Conservation (phyloP, 2,888 invertebrate genomes). For the Schrankia costaestrigalis region DNA sequence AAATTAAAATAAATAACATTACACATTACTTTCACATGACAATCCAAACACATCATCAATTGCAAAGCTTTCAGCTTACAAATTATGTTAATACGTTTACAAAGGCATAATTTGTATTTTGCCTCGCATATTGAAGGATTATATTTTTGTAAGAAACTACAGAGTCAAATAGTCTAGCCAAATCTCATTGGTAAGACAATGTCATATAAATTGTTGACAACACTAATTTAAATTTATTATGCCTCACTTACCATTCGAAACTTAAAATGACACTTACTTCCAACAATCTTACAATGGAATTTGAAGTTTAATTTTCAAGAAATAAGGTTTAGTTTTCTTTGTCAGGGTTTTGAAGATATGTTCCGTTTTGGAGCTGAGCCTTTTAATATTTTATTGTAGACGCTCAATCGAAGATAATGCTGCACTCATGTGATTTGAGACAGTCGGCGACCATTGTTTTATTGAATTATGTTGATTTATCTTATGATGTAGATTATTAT, state of each 20-base stretch:
- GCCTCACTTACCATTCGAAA: constrained; percentile 56
- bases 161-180: constrained; percentile 39
- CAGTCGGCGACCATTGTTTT: constrained; percentile 66
- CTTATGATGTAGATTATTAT: constrained; percentile 18
- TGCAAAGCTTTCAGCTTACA: too few relatives aligned
- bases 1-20: too few relatives aligned
- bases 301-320: constrained; percentile 29
- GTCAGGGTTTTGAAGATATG: constrained; percentile 30
- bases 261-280: constrained; percentile 50
- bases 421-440: constrained; percentile 72
- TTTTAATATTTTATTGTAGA: constrained; percentile 33
- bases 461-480: constrained; percentile 59
- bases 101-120: too few relatives aligned
- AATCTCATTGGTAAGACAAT: constrained; percentile 68
- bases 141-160: too few relatives aligned
- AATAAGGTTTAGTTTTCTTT: constrained; percentile 33
- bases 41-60: too few relatives aligned
- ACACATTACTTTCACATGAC: too few relatives aligned
- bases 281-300: constrained; percentile 26
- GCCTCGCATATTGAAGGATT: too few relatives aligned
- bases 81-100: too few relatives aligned
- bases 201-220: constrained; percentile 61
- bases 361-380: constrained; percentile 30
- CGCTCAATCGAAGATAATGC: constrained; percentile 76
- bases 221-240: constrained; percentile 78